Base-by-base conservation (phyloP, 1,140 invertebrate species). In the Neodiprion lecontei region DNA sequence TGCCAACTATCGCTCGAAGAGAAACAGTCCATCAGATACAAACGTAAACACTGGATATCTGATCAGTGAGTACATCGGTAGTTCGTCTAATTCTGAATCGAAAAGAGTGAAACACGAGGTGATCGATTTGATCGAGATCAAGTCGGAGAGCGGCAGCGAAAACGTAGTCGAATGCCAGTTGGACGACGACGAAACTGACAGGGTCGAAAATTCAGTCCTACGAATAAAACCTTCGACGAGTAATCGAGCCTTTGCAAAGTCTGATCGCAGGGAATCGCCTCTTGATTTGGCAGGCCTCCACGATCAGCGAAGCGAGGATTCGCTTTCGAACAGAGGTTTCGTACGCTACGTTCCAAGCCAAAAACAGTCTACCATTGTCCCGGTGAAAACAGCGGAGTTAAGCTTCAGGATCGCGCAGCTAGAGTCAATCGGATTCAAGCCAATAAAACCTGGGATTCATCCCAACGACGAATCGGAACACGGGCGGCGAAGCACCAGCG, bases 351-450 rank as follows among this genome's bases (percentile, higher is more conserved):
- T 61, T 17, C 11, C 53, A 17, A 9, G 53, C n/a, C 53, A 3
- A 14, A 61, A 9, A 61, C 53, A 48, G n/a, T 88, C 87, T 7
- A 86, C 86, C 7, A 87, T 88, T 74, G 86, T 81, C 8, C 82
- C 86, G 47, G 85, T 88, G 17, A 79, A 84, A 69, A 77, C 80
- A 48, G 77, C 80, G 1, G 79, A 85, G 21, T 84, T 78, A 40
- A 81, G 80, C 61, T n/a, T 83, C 28, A 79, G 82, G 67, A 86
- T 88, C 23, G 81, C 83, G 9, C 77, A 81, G 23, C 76, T 88
- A 4, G 76, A 85, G 48, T 86, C 87, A 0, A 88, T 88, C 72
- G 87, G 87, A 8, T 88, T 88, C 65, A 85, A 81, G 65, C 87
- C 87, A 10, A 88, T 88, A 74, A 66, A 67, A 61, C 50, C 68